These are phyloP conservation scores for Ophiodon elongatus DNA, from an alignment of 2,113 vertebrate species.

Conservation along the genomic window DNA sequence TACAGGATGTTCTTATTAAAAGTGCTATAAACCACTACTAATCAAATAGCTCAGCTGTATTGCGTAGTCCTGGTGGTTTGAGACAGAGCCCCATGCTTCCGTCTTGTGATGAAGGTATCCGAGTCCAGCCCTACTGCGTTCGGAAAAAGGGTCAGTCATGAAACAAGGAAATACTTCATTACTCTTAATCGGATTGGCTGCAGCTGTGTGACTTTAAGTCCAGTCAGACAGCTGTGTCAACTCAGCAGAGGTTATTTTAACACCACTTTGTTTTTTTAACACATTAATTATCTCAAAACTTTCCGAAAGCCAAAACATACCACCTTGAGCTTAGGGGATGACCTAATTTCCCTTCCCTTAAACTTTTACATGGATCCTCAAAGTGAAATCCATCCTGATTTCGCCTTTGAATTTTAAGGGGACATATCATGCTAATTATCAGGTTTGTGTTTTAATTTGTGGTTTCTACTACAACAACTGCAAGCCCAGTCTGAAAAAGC, in stretches of 20 bases:
- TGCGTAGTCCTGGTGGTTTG: not conserved
- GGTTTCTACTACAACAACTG: too few relatives aligned
- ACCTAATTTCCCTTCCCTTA: not conserved
- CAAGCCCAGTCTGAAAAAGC: too few relatives aligned
- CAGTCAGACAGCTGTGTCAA: conserved; percentile 57
- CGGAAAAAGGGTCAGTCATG: not conserved
- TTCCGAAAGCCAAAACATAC: not conserved
- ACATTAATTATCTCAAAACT: not conserved
- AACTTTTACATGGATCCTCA: not conserved
- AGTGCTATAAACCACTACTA: not conserved
- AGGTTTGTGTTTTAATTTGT: too few relatives aligned
- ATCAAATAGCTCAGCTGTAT: not conserved
- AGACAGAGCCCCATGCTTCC: not conserved
- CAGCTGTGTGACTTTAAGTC: conserved; percentile 28
- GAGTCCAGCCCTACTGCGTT: not conserved
- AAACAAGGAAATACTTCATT: not conserved
- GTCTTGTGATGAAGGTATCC: not conserved
- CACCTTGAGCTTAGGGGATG: not conserved
- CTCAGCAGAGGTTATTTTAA: conserved; percentile 1
- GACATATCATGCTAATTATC: too few relatives aligned
- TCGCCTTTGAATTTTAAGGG: not conserved
- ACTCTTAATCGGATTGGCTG: not conserved
- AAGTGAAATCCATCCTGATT: not conserved
- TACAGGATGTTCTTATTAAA: not conserved
- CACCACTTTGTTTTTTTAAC: not conserved